Evolutionary conservation across 2,888 invertebrate genomes (phyloP), one percentile per base, ranked within the genome.

Genomic region (Rosalia funebris): DNA sequence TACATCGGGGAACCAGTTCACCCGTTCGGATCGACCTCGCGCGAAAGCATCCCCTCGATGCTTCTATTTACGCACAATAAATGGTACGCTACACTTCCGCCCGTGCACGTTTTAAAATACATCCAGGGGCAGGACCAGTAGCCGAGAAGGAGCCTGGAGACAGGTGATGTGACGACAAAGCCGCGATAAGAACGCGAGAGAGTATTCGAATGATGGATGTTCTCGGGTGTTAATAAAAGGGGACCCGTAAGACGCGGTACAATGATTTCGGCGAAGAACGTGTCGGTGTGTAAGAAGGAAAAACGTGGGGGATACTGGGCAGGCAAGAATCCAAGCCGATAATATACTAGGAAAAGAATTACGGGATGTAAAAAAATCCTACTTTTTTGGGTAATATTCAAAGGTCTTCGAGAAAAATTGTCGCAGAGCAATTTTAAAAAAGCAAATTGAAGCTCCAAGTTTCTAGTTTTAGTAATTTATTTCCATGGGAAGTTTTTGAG

Each of bases 221-320:
- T 41, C 12, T 15, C 41, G 41, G 16, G 41, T 41, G 41, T 14
- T 41, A 10, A 7, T 41, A 12, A 41, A 41, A 41, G 16, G 41
- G 12, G 16, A 12, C 10, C 16, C 10, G 12, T n/a, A 12, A 10
- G 14, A 41, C 41, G 25, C 25, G 3, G 4, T 5, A 25, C 25
- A 25, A 25, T 25, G 25, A 25, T 25, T 25, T 25, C 9, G 25
- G 25, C 3, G 25, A 3, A 25, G 9, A 25, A 9, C 9, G 25
- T 9, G 25, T 25, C 9, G 25, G 25, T 5, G 25, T 25, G 25
- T 25, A 5, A 25, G 25, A 9, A 3, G 4, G 9, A 5, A 5
- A 9, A 5, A 25, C 25, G 25, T 25, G 3, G 25, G 9, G 9
- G 25, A 9, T 25, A 25, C 25, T 25, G 9, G 3, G 25, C 3